phyloP scores from a whole-genome alignment of 2,797 vertebrate genomes.

The Fistularia tabacaria region DNA sequence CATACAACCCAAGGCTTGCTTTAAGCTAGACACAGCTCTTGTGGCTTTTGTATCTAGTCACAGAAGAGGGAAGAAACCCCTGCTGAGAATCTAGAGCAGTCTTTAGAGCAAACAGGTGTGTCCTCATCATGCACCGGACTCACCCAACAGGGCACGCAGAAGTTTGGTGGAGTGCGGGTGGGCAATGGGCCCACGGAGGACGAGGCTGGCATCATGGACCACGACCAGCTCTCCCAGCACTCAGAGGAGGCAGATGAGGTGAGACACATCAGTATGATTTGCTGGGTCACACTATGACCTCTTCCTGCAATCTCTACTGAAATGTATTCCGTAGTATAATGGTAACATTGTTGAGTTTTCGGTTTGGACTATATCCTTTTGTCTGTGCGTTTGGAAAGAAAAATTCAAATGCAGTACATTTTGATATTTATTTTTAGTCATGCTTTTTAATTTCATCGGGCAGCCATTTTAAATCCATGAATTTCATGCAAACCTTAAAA shows the following conservation, averaged over 20 bases:
- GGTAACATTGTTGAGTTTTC: too few relatives aligned
- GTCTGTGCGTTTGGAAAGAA: too few relatives aligned
- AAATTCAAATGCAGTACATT: too few relatives aligned
- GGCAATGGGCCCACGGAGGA: constrained; percentile 99
- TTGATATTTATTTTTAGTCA: too few relatives aligned
- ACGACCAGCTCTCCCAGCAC: constrained; percentile 97
- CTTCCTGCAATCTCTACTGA: neutral
- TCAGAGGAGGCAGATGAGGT: constrained; percentile 98
- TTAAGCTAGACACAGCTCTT: constrained; percentile 80
- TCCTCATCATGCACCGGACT: constrained; percentile 84
- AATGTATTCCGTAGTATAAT: too few relatives aligned
- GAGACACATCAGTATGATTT: constrained; percentile 44
- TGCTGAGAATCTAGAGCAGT: constrained; percentile 82
- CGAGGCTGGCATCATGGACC: constrained; percentile 98
- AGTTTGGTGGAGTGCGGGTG: constrained; percentile 97
- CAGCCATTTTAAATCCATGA: too few relatives aligned
- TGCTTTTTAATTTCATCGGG: too few relatives aligned
- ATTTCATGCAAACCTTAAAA: too few relatives aligned
- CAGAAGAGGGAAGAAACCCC: constrained; percentile 82
- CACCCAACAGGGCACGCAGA: constrained; percentile 96
- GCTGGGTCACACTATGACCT: neutral
- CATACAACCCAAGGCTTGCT: constrained; percentile 65
- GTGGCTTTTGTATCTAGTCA: constrained; percentile 85
- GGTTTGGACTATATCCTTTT: too few relatives aligned
- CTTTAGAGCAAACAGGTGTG: constrained; percentile 82